phyloP scores from a whole-genome alignment of 2,888 invertebrate species.

The Timandra comae region DNA sequence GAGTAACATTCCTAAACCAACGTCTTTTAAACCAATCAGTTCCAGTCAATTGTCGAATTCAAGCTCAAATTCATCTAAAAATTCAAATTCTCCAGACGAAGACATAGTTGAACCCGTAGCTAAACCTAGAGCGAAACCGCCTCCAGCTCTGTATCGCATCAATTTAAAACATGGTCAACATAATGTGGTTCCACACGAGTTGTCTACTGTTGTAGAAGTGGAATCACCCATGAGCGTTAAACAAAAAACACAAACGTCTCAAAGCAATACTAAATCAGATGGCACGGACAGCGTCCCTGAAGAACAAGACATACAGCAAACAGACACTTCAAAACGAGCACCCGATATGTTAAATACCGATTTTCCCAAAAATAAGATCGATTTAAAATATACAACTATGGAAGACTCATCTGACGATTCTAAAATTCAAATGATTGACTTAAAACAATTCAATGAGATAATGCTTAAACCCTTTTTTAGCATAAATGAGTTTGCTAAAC shows the following conservation, averaged over 20 bases:
- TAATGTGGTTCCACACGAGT: constrained; percentile 71
- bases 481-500: constrained; percentile 68
- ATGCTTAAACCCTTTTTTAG: constrained; percentile 68
- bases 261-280: too few species aligned
- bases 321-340: too few species aligned
- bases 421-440: constrained; percentile 63
- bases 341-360: too few species aligned
- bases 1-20: constrained; percentile 52
- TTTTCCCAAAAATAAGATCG: too few species aligned
- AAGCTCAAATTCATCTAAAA: constrained; percentile 12
- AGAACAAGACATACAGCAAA: too few species aligned
- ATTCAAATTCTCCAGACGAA: constrained; percentile 17
- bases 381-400: too few species aligned
- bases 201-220: constrained; percentile 82
- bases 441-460: constrained; percentile 65
- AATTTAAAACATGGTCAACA: constrained; percentile 52
- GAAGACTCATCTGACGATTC: constrained; percentile 48
- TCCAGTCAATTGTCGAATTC: constrained; percentile 11
- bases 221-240: constrained; percentile 79
- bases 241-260: constrained; percentile 46
- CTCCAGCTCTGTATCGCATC: constrained; percentile 59
- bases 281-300: too few species aligned
- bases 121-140: constrained; percentile 49
- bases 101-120: constrained; percentile 18
- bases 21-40: constrained; percentile 22